Conservation (phyloP, 2,113 vertebrate genomes). For the Sigmodon hispidus region DNA sequence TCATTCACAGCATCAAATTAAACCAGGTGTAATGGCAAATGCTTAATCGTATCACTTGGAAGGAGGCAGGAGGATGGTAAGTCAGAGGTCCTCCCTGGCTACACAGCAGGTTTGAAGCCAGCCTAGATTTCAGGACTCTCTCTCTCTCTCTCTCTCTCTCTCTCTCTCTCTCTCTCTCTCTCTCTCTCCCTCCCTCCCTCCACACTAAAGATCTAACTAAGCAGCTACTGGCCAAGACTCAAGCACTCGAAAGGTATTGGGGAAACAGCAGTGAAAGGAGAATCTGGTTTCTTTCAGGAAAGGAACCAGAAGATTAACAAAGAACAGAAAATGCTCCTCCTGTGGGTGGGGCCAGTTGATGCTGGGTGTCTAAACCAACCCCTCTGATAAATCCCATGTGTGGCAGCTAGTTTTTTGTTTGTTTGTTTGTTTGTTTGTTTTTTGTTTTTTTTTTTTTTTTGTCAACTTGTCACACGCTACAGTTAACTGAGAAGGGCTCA, state of each 20-base stretch:
- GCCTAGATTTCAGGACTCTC: neutral
- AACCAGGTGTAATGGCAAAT: neutral
- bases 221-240: neutral
- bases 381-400: neutral
- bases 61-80: neutral
- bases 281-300: neutral
- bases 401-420: neutral
- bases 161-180: too few relatives aligned
- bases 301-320: neutral
- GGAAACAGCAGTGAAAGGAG: neutral
- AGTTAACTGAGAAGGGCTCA: neutral
- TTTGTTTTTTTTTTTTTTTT: neutral
- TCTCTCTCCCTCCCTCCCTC: too few relatives aligned
- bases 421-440: too few relatives aligned
- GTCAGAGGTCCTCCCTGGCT: too few relatives aligned
- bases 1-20: neutral
- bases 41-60: neutral
- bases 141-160: too few relatives aligned
- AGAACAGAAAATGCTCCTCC: too few relatives aligned
- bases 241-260: neutral
- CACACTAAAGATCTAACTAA: neutral
- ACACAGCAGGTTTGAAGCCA: neutral
- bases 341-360: neutral
- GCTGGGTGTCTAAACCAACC: neutral
- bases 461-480: neutral